These are phyloP conservation scores for Fratercula arctica DNA, from an alignment of 2,797 vertebrate species.

Conservation along the genomic window DNA sequence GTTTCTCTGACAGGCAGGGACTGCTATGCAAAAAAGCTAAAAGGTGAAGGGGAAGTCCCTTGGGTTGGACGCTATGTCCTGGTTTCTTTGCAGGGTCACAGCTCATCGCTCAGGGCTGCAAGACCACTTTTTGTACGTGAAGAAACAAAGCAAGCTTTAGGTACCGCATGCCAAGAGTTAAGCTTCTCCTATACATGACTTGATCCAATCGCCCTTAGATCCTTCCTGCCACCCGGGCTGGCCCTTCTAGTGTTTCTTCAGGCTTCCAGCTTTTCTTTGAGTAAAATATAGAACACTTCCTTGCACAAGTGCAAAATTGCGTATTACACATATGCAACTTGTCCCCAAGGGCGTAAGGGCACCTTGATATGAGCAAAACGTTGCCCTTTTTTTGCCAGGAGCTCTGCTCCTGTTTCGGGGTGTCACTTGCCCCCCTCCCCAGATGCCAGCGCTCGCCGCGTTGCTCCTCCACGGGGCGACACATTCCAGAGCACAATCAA, in stretches of 20 bases:
- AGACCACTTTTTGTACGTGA: background rate
- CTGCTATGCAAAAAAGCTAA: background rate
- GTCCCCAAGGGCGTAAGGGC: background rate
- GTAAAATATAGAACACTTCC: background rate
- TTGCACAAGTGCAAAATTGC: background rate
- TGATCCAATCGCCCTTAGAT: background rate
- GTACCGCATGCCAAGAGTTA: background rate
- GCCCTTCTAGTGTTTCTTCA: background rate
- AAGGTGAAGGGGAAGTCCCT: background rate
- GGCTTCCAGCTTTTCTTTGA: background rate
- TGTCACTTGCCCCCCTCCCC: background rate
- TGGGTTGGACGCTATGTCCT: background rate
- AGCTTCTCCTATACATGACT: background rate
- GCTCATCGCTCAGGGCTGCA: fast-evolving
- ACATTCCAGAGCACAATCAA: constrained; percentile 41
- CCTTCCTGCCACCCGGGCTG: background rate
- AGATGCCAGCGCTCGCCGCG: fast-evolving
- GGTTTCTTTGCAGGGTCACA: background rate
- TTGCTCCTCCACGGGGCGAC: background rate
- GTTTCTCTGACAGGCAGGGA: background rate
- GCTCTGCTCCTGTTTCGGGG: background rate
- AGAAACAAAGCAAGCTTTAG: background rate
- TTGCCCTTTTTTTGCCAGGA: background rate
- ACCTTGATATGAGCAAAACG: fast-evolving
- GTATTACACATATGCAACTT: background rate